Evolutionary conservation across 2,113 vertebrate genomes (phyloP).

Genomic region (Sylvilagus bachmani): DNA sequence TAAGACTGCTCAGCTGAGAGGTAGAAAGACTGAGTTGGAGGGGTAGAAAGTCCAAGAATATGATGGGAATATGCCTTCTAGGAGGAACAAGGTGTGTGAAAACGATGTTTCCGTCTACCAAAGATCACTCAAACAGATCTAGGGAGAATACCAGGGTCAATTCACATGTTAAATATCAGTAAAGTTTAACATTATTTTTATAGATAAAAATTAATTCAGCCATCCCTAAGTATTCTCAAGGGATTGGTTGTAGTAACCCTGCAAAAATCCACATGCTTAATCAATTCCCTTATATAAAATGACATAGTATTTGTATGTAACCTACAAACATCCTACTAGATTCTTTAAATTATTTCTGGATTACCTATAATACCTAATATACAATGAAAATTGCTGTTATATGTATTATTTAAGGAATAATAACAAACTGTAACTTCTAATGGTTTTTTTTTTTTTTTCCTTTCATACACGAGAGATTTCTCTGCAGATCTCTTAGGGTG

Average conservation of each 20-base stretch:
- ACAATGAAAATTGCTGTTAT: too few species aligned
- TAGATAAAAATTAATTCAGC: neutral
- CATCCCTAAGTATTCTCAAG: too few species aligned
- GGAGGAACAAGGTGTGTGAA: neutral
- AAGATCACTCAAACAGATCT: neutral
- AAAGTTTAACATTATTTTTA: constrained; percentile 20
- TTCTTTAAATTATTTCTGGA: too few species aligned
- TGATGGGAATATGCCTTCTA: neutral
- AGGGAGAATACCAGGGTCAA: neutral
- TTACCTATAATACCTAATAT: too few species aligned
- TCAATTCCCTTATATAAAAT: too few species aligned
- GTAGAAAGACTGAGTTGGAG: neutral
- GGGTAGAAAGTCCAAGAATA: neutral
- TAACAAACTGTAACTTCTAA: neutral
- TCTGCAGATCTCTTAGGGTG: neutral
- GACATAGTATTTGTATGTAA: too few species aligned
- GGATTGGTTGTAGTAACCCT: too few species aligned
- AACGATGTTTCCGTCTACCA: neutral
- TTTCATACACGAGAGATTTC: neutral
- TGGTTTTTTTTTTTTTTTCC: neutral
- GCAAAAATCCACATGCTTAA: too few species aligned
- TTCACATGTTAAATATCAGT: neutral
- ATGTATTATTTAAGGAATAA: too few species aligned
- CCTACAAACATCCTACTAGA: too few species aligned
- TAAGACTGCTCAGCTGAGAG: neutral